A percentile compares a stretch with the other conserved stretches of the same genome.
These are phyloP conservation scores for Leptinotarsa tumamoca DNA, from an alignment of 2,888 invertebrate species.

Conservation along the genomic window DNA sequence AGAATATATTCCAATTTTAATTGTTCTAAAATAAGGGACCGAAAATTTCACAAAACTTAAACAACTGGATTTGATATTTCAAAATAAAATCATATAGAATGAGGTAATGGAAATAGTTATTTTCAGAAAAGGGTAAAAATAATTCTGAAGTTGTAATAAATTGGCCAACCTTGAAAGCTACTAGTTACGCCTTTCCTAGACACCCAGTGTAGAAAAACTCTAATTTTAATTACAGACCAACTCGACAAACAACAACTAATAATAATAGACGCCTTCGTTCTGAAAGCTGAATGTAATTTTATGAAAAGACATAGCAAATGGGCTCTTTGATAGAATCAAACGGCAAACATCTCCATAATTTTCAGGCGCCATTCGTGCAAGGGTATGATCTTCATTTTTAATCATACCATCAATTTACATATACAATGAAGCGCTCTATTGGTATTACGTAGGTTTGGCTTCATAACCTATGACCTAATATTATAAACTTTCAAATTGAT, in stretches of 20 bases:
- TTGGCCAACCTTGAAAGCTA: neutral
- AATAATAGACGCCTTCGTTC: constrained; percentile 12
- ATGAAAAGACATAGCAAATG: constrained; percentile 12
- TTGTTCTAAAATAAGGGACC: too few species aligned
- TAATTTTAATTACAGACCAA: neutral
- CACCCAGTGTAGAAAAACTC: neutral
- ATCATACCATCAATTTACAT: constrained; percentile 19
- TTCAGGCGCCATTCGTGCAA: constrained; percentile 25
- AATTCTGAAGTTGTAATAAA: neutral
- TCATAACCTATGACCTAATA: constrained; percentile 49
- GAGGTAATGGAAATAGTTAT: neutral
- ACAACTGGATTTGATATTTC: too few species aligned
- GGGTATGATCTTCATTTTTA: constrained; percentile 20
- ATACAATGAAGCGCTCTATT: constrained; percentile 27
- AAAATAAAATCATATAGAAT: too few species aligned
- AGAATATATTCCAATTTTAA: too few species aligned
- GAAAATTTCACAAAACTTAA: too few species aligned
- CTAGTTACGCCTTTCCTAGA: neutral
- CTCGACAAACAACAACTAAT: constrained; percentile 14
- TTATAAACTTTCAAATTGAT: constrained; percentile 48
- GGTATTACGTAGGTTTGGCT: constrained; percentile 38
- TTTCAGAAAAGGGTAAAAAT: neutral
- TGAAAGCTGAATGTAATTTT: constrained; percentile 5
- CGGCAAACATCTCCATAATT: constrained; percentile 24
- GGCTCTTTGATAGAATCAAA: constrained; percentile 1